Conservation (phyloP, 2,797 vertebrate genomes). For the Pseudopleuronectes americanus region DNA sequence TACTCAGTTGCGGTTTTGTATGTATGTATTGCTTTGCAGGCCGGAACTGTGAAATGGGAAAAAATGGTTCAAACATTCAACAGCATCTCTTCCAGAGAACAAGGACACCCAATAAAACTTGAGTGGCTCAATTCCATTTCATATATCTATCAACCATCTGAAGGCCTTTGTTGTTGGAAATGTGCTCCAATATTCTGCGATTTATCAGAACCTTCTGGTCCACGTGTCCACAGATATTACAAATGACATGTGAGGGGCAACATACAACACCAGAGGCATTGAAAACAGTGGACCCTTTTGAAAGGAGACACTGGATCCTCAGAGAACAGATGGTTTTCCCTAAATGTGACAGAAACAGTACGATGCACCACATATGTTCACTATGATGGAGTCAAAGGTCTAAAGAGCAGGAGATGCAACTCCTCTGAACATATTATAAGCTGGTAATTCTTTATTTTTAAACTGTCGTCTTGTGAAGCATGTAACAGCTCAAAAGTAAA, state of each 20-base stretch:
- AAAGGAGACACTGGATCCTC: slow-evolving; percentile 8
- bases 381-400: slow-evolving; percentile 29
- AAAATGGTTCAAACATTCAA: too few relatives aligned
- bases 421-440: too few relatives aligned
- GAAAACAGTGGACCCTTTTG: slow-evolving; percentile 20
- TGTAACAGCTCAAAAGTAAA: background rate
- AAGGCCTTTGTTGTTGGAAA: slow-evolving; percentile 17
- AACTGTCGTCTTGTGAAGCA: slow-evolving; percentile 2
- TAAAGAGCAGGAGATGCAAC: slow-evolving; percentile 5
- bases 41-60: too few relatives aligned
- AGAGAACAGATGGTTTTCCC: slow-evolving; percentile 43
- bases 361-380: slow-evolving; percentile 37
- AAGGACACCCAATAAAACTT: too few relatives aligned
- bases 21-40: background rate
- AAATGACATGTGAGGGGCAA: slow-evolving; percentile 41
- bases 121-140: too few relatives aligned
- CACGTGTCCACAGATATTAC: slow-evolving; percentile 51
- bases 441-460: background rate
- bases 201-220: slow-evolving; percentile 47
- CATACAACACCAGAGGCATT: slow-evolving; percentile 28
- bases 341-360: slow-evolving; percentile 34
- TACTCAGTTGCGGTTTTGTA: background rate
- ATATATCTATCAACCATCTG: too few relatives aligned
- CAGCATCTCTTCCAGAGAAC: too few relatives aligned
- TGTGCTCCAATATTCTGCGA: slow-evolving; percentile 10